Base-by-base conservation (phyloP, 2,888 invertebrate genomes). In the Sphaerophoria rueppellii region DNA sequence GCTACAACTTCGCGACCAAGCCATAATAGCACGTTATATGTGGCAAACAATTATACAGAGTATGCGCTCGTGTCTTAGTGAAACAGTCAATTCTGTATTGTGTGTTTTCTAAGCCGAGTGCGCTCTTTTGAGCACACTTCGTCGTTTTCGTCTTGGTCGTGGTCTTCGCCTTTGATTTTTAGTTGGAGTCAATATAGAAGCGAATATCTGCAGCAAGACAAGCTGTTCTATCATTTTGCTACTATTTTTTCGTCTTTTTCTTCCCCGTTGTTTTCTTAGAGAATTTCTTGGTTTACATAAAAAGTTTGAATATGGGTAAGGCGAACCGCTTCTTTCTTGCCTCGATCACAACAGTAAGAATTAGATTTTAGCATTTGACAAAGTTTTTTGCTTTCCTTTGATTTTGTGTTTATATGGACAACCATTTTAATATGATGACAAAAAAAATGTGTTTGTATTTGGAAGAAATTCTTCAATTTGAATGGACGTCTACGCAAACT, bases 41-140 rank as follows among this genome's bases (percentile, higher is more conserved):
- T 83, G 75, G 82, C 79, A 82, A 75, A 70, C 52, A 71, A 71
- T 74, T 78, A 70, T 71, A 67, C 60, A 48, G 58, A 70, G 48
- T 58, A 48, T 69, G 69, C 78, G 61, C 70, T 58, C 60, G 65
- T 75, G 65, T 67, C 79, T 67, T 83, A 55, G 82, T 75, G n/a
- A 7, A 14, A 46, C 9, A 58, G 60, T 60, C 37, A 40, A 54
- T 70, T 63, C 63, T 63, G 63, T 63, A 46, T 63, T 34, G 58
- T 48, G 6, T 40, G 6, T 40, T 40, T 52, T 24, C 11, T 54
- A 12, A 52, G 14, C 24, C 46, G 63, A n/a, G n/a, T 58, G 35
- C 50, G 52, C 60, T 37, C 37, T n/a, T 77, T 52, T 35, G 63
- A 4, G 61, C 32, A 65, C 4, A 9, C 6, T 50, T 50, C 6